Evolutionary conservation across 2,113 vertebrate species (phyloP).

Genomic region (Paradoxurus hermaphroditus): DNA sequence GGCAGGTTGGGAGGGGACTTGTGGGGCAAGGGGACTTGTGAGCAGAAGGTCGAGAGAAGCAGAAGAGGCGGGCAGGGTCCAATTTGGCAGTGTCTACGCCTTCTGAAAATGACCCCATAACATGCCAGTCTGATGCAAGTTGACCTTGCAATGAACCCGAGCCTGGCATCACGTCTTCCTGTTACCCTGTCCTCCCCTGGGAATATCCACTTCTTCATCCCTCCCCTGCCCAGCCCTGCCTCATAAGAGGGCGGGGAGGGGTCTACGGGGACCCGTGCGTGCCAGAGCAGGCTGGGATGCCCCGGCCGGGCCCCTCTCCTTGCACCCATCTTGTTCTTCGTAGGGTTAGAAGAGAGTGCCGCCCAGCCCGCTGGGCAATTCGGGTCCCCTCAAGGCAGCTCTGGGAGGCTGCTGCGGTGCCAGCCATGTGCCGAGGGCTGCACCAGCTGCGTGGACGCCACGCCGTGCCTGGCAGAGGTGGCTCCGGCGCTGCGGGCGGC

Average conservation of each 20-base stretch:
- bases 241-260: not conserved
- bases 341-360: slow-evolving; percentile 65
- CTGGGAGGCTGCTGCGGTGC: slow-evolving; percentile 83
- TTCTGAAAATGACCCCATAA: not conserved
- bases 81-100: not conserved
- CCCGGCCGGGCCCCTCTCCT: not conserved
- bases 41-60: not conserved
- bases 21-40: no score
- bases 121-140: not conserved
- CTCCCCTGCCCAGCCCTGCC: not conserved
- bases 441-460: slow-evolving; percentile 84
- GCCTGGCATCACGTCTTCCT: not conserved
- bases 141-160: not conserved
- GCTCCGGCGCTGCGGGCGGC: slow-evolving; percentile 83
- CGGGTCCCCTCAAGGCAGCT: not conserved
- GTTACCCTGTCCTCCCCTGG: not conserved
- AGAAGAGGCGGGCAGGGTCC: not conserved
- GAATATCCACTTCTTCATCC: not conserved
- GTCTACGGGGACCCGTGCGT: not conserved
- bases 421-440: slow-evolving; percentile 91
- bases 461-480: slow-evolving; percentile 90
- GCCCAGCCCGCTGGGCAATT: slow-evolving; percentile 17
- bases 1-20: not conserved
- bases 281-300: not conserved
- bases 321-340: not conserved